Conservation (phyloP, 2,113 vertebrate genomes). For the Cromileptes altivelis region DNA sequence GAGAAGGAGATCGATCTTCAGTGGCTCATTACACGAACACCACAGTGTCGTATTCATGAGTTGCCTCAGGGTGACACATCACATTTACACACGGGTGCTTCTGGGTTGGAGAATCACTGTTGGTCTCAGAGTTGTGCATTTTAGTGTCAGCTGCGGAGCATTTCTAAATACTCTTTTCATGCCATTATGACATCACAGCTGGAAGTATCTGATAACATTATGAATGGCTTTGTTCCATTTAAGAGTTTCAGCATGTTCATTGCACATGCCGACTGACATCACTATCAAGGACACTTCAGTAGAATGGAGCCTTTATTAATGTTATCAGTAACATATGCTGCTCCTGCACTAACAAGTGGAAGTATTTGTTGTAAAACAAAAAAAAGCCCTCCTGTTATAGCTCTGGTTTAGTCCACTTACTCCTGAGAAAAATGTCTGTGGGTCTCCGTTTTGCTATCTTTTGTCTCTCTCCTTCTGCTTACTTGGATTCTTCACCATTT, state of each 20-base stretch:
- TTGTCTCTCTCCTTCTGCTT: not conserved
- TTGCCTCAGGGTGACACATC: not conserved
- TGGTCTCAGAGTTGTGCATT: constrained; percentile 1
- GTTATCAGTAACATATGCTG: not conserved
- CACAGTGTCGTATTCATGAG: constrained; percentile 5
- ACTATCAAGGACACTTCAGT: not conserved
- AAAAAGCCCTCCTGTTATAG: not conserved
- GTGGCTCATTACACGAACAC: not conserved
- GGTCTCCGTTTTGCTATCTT: not conserved
- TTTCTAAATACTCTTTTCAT: not conserved
- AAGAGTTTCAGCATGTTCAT: not conserved
- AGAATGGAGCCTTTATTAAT: not conserved
- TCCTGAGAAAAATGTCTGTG: not conserved
- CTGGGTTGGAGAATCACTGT: not conserved
- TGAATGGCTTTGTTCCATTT: not conserved
- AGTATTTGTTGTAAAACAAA: not conserved
- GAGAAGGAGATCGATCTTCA: not conserved
- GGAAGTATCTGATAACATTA: not conserved
- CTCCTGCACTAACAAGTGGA: not conserved
- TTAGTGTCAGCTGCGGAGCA: not conserved
- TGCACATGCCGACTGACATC: not conserved
- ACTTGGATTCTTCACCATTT: not conserved
- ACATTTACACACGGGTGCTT: not conserved
- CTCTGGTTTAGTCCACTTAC: not conserved
- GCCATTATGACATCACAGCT: not conserved